Percentiles rank a stretch among this genome's conserved stretches.
These are phyloP conservation scores for Argyresthia goedartella DNA, from an alignment of 2,888 invertebrate genomes.

Conservation along the genomic window DNA sequence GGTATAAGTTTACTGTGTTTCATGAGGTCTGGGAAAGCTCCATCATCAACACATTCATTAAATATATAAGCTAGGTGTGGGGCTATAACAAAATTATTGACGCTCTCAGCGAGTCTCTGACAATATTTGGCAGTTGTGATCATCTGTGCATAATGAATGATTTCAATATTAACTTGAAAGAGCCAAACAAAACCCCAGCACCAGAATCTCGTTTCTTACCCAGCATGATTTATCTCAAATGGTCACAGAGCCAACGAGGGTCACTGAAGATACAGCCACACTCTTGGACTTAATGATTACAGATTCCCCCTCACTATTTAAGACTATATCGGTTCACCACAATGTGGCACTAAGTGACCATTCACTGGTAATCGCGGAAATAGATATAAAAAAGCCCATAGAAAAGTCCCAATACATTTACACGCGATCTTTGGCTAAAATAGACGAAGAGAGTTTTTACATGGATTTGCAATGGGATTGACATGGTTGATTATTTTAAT, in stretches of 20 bases:
- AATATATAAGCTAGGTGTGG: background rate
- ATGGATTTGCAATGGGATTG: background rate
- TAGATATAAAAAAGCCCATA: background rate
- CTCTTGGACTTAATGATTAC: background rate
- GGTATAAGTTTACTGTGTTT: no score
- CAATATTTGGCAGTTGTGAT: background rate
- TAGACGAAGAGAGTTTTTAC: background rate
- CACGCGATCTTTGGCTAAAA: background rate
- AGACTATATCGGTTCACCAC: background rate
- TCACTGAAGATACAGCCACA: background rate
- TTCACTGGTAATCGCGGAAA: background rate
- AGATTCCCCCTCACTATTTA: background rate
- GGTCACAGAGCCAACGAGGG: background rate
- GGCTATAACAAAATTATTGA: background rate
- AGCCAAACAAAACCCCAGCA: background rate
- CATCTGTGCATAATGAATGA: background rate
- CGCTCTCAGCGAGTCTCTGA: slow-evolving; percentile 1
- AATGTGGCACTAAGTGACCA: slow-evolving; percentile 1
- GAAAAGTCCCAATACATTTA: background rate
- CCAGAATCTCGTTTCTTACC: background rate
- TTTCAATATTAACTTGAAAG: background rate
- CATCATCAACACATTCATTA: no score
- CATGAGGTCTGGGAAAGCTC: no score
- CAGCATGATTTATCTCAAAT: slow-evolving; percentile 1
- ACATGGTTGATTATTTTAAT: background rate